phyloP scores from a whole-genome alignment of 2,113 vertebrate species.

The Gallinago media region DNA sequence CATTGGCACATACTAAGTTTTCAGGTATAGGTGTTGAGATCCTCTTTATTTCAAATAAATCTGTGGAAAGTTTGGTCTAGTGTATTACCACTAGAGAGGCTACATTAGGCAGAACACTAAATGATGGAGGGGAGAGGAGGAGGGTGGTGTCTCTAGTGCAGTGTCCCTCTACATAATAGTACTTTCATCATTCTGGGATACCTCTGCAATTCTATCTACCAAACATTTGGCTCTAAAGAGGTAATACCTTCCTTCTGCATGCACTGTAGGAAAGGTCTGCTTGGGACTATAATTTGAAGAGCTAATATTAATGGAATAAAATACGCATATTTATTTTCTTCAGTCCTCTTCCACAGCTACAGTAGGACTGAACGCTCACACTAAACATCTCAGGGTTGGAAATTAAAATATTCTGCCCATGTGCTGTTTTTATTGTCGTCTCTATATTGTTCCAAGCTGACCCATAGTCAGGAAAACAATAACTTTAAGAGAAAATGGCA shows the following conservation, averaged over 20 bases:
- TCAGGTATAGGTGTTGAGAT: neutral
- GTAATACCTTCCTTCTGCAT: neutral
- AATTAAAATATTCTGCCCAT: neutral
- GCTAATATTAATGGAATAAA: neutral
- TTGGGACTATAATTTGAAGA: neutral
- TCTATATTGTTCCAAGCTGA: neutral
- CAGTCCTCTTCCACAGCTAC: neutral
- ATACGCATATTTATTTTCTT: neutral
- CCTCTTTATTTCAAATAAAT: neutral
- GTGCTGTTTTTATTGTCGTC: neutral
- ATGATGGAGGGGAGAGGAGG: neutral
- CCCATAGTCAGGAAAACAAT: neutral
- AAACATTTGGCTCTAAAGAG: neutral
- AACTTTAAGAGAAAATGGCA: constrained; percentile 8
- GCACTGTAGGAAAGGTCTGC: neutral
- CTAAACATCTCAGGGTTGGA: neutral
- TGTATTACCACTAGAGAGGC: neutral
- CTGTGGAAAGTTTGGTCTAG: neutral
- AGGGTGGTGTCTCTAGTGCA: too few relatives aligned
- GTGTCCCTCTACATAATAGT: neutral
- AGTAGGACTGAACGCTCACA: neutral
- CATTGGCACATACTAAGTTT: neutral
- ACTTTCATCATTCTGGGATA: neutral
- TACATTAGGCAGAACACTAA: neutral
- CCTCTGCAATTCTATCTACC: neutral